Evolutionary conservation across 1,140 invertebrate species (phyloP).

Genomic region (Drosophila sturtevanti): DNA sequence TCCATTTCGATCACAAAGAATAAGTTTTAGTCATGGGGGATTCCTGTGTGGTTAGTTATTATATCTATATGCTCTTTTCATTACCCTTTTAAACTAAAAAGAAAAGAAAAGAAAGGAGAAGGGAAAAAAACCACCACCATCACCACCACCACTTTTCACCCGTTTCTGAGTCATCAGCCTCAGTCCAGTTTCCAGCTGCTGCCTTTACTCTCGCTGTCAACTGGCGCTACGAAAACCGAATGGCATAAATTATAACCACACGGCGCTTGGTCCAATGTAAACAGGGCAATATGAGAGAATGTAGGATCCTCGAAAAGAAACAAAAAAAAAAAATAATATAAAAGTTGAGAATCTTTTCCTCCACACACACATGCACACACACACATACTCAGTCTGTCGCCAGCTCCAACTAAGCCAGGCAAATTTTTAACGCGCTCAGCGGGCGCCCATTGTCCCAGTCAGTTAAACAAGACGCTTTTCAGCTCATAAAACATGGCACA

Average conservation of each 20-base stretch:
- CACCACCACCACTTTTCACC: conserved; percentile 48
- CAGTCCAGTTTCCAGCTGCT: conserved; percentile 14
- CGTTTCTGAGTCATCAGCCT: conserved; percentile 38
- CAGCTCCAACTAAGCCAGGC: conserved; percentile 51
- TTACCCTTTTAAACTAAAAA: not conserved
- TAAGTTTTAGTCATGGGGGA: not conserved
- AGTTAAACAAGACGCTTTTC: conserved; percentile 80
- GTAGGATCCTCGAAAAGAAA: conserved; percentile 4
- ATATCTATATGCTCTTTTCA: not conserved
- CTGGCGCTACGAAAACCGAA: conserved; percentile 60
- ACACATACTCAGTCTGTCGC: conserved; percentile 23
- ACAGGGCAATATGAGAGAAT: conserved; percentile 12
- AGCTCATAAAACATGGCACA: conserved; percentile 72
- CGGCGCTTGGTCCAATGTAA: conserved; percentile 50
- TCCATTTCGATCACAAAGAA: not conserved
- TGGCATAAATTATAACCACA: conserved; percentile 69
- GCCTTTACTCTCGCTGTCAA: conserved; percentile 55
- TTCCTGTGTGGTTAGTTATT: not conserved
- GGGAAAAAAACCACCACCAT: conserved; percentile 25
- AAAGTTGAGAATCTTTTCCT: conserved; percentile 26
- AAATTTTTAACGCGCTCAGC: conserved; percentile 77
- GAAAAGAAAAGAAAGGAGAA: too few species aligned
- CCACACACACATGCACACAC: conserved; percentile 23
- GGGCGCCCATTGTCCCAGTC: conserved; percentile 70
- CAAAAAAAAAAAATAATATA: not conserved